Evolutionary conservation across 2,113 vertebrate genomes (phyloP).

Genomic region (Sinocyclocheilus anophthalmus): DNA sequence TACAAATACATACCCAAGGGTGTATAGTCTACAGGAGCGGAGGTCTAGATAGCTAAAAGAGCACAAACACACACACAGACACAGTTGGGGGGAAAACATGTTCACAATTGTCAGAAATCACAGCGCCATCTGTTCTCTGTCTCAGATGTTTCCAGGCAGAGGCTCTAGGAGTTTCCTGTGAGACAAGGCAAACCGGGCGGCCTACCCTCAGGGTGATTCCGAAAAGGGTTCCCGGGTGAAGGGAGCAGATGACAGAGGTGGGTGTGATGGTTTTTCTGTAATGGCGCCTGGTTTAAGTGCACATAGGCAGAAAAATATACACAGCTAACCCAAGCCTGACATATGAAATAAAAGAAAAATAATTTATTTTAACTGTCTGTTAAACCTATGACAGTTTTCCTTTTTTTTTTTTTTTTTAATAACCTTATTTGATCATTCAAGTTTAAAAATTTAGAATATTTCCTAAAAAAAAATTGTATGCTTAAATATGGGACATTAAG

Average conservation of each 20-base stretch:
- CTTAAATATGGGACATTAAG: too few relatives aligned
- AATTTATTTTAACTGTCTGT: background rate
- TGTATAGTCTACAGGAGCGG: slow-evolving; percentile 31
- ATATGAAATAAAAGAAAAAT: background rate
- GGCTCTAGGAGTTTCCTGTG: slow-evolving; percentile 41
- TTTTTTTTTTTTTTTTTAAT: too few relatives aligned
- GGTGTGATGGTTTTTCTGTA: background rate
- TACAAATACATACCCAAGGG: slow-evolving; percentile 38
- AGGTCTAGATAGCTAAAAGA: slow-evolving; percentile 24
- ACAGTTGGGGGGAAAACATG: slow-evolving; percentile 33
- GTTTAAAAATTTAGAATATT: too few relatives aligned
- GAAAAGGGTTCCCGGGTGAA: background rate
- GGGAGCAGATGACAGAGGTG: slow-evolving; percentile 22
- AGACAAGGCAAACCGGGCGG: slow-evolving; percentile 13
- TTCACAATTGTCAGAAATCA: slow-evolving; percentile 51
- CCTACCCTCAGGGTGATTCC: slow-evolving; percentile 22
- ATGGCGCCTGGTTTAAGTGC: background rate
- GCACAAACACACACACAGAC: slow-evolving; percentile 10
- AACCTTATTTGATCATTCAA: too few relatives aligned
- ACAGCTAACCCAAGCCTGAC: background rate
- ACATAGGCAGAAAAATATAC: background rate
- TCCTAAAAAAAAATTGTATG: too few relatives aligned
- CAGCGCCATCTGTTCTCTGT: slow-evolving; percentile 52
- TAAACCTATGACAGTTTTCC: background rate
- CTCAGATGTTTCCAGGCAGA: slow-evolving; percentile 45